Evolutionary conservation across 2,888 invertebrate species (phyloP), one percentile per base, ranked within the genome.

Genomic region (Drosophila neonasuta): DNA sequence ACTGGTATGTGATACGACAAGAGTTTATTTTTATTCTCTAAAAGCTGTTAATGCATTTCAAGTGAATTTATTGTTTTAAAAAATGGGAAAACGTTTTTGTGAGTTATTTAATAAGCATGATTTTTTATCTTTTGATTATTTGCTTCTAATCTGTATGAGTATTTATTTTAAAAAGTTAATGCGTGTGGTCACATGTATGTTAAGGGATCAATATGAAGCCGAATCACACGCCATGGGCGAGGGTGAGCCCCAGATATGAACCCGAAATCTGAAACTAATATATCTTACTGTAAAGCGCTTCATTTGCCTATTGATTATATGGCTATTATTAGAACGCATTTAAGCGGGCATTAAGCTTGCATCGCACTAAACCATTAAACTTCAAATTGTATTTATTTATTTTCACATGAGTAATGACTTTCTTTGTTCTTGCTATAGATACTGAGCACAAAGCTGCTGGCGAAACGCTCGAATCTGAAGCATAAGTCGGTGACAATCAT

Each of bases 401-500:
- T 20, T 11, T 36, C 2, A 46, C 9, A 10, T 7, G 1, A 17
- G 41, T 42, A 52, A 36, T 17, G 1, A 17, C 7, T 15, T 48
- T 1, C 17, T 42, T 44, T 39, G 5, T 8, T 10, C n/a, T 24
- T 36, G 13, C n/a, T 15, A 30, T 91, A 96, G 96, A 93, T 96
- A 87, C 92, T 95, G 88, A 96, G 96, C 92, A 95, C 95, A 80
- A 94, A 95, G 86, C 93, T 96, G 87, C 92, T 96, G 87, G 95
- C 96, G 87, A 97, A 96, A 86, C 93, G 94, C 74, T 93, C 94
- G 73, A 95, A 95, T 91, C 93, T 94, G 90, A 96, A 97, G 91
- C 92, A 96, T 86, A 96, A 96, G 91, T 95, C 96, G 17, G 94
- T 97, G 80, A 97, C 97, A 83, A 96, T 97, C 90, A 96, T 97